These are phyloP conservation scores for Pristionchus fissidentatus DNA, from an alignment of 2,888 invertebrate species.

Conservation along the genomic window DNA sequence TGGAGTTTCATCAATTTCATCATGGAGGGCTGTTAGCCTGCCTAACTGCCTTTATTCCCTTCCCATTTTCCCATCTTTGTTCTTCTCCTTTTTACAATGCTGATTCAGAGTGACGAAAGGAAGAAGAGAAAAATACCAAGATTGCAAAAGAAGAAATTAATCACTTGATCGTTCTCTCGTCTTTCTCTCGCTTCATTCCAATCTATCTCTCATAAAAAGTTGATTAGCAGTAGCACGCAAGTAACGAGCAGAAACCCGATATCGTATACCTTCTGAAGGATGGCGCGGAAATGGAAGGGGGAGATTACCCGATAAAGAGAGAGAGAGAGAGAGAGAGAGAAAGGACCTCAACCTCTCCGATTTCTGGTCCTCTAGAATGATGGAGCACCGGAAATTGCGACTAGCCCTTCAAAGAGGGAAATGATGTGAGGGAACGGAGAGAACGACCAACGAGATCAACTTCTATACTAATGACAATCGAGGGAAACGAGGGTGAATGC, in stretches of 20 bases:
- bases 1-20: background rate
- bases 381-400: conserved; percentile 21
- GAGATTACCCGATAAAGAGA: background rate
- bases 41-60: background rate
- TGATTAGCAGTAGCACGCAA: too few species aligned
- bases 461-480: too few species aligned
- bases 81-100: background rate
- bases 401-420: background rate
- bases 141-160: background rate
- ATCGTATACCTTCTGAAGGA: background rate
- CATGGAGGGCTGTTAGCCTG: background rate
- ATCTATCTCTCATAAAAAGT: background rate
- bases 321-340: too few species aligned
- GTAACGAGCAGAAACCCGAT: background rate
- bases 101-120: conserved; percentile 2
- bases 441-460: too few species aligned
- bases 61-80: conserved; percentile 6
- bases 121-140: background rate
- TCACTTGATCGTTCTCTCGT: too few species aligned
- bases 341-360: background rate
- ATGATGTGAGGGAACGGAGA: too few species aligned
- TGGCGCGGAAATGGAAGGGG: background rate
- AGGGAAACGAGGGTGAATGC: too few species aligned
- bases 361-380: background rate
- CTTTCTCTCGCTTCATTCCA: background rate